A percentile compares a stretch with the other conserved stretches of the same genome.
Evolutionary conservation across 2,113 vertebrate species (phyloP).

Genomic region (Cyanoramphus novaezelandiae): DNA sequence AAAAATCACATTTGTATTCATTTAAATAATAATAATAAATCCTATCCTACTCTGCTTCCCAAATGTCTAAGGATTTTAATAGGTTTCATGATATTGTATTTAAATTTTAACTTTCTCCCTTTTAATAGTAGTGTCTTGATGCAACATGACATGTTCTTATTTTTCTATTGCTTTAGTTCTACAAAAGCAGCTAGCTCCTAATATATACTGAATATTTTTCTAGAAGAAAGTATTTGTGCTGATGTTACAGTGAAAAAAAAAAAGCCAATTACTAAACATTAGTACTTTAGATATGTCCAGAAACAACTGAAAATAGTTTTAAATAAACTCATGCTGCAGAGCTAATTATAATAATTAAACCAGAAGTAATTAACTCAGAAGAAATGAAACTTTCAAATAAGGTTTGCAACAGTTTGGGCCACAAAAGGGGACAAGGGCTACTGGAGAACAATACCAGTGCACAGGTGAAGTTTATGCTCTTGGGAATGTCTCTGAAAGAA

Average conservation of each 20-base stretch:
- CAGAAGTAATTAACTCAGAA: neutral
- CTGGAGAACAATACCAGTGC: neutral
- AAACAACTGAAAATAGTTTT: neutral
- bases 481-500: neutral
- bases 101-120: neutral
- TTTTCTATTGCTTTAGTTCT: neutral
- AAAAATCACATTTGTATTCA: neutral
- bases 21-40: neutral
- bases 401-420: neutral
- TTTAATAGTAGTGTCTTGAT: neutral
- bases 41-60: neutral
- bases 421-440: neutral
- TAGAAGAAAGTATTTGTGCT: neutral
- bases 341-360: neutral
- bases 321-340: neutral
- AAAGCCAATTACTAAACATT: neutral
- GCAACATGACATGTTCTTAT: neutral
- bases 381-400: neutral
- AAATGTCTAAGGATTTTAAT: neutral
- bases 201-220: neutral
- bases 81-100: neutral
- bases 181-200: neutral
- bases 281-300: neutral
- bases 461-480: neutral
- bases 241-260: neutral